Conservation (phyloP, 2,113 vertebrate species). For the Corvus cornix region DNA sequence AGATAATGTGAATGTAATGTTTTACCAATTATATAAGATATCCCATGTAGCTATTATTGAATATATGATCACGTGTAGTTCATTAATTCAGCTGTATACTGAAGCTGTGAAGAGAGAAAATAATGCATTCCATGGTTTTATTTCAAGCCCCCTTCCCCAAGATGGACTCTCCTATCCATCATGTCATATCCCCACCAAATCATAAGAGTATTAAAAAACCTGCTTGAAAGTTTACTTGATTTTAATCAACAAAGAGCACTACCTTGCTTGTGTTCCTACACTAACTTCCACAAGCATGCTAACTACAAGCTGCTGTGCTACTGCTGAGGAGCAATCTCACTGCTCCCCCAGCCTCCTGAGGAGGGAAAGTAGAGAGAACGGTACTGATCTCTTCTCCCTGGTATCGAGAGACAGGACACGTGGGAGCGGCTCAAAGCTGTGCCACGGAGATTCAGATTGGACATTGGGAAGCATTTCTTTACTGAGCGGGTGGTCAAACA, state of each 20-base stretch:
- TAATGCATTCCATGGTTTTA: neutral
- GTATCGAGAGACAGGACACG: accelerated
- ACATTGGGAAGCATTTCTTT: neutral
- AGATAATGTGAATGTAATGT: neutral
- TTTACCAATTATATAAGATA: neutral
- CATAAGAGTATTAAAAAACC: neutral
- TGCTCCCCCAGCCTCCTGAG: neutral
- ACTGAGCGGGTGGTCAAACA: accelerated
- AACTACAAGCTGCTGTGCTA: neutral
- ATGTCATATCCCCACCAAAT: neutral
- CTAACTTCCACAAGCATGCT: neutral
- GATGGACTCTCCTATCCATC: neutral
- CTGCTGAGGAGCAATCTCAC: neutral
- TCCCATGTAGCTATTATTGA: neutral
- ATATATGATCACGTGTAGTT: neutral
- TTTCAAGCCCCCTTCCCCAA: neutral
- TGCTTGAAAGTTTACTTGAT: neutral
- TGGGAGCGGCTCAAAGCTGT: neutral
- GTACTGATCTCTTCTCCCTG: neutral
- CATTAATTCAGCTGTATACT: neutral
- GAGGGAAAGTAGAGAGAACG: accelerated
- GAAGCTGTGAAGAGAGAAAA: neutral
- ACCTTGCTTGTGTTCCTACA: neutral
- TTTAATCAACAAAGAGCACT: neutral
- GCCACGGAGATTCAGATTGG: neutral